Conservation (phyloP, 2,797 vertebrate genomes). For the Poeciliopsis gracilis region DNA sequence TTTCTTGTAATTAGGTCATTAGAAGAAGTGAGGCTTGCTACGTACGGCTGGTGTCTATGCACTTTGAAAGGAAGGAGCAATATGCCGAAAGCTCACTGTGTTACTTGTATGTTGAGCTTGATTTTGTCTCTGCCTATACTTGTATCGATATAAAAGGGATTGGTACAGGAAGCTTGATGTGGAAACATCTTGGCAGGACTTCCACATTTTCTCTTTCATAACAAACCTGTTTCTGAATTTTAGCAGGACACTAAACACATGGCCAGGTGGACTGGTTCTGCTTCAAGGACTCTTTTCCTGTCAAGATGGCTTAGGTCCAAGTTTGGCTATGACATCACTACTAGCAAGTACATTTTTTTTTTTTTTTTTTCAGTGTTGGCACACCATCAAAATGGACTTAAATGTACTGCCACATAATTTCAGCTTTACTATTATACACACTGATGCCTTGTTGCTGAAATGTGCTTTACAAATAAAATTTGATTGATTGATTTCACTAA, state of each 20-base stretch:
- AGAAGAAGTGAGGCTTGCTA: constrained; percentile 48
- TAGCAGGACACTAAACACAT: constrained; percentile 56
- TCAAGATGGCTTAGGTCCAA: constrained; percentile 44
- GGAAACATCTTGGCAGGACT: constrained; percentile 49
- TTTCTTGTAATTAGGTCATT: constrained; percentile 64
- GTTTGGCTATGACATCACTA: constrained; percentile 24
- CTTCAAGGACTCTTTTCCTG: constrained; percentile 45
- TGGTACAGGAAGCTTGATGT: constrained; percentile 34
- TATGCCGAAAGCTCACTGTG: constrained; percentile 48
- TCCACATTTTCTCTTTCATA: constrained; percentile 44
- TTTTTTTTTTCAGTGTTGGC: background rate
- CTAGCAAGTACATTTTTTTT: background rate
- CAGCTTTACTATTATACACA: no score
- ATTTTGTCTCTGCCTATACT: constrained; percentile 12
- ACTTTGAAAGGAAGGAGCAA: constrained; percentile 29
- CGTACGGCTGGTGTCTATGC: constrained; percentile 16
- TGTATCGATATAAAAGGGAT: constrained; percentile 42
- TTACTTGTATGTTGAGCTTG: constrained; percentile 30
- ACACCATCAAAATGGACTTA: constrained; percentile 2
- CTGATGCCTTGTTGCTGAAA: no score
- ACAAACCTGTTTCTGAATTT: constrained; percentile 47
- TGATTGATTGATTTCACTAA: no score
- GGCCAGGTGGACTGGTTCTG: constrained; percentile 50
- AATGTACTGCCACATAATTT: background rate
- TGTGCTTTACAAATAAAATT: no score